Percentiles rank a stretch among this genome's conserved stretches.
Conservation (phyloP, 1,140 invertebrate species). For the Agrilus planipennis region DNA sequence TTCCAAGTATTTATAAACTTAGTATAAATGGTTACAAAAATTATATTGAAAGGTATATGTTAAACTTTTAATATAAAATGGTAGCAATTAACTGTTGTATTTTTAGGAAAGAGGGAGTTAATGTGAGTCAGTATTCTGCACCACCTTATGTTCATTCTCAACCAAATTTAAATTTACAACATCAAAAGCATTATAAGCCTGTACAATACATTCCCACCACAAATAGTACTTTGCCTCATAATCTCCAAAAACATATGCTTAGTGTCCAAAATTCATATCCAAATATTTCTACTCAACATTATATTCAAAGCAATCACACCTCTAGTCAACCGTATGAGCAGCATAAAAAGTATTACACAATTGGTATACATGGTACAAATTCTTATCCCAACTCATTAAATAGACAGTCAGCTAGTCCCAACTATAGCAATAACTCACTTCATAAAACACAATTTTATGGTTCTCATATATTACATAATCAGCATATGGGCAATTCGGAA, state of each 20-base stretch:
- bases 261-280: too few relatives aligned
- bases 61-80: neutral
- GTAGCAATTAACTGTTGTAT: too few relatives aligned
- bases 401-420: conserved; percentile 9
- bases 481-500: too few relatives aligned
- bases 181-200: conserved; percentile 3
- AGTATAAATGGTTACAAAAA: conserved; percentile 25
- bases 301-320: too few relatives aligned
- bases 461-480: too few relatives aligned
- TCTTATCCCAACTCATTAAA: too few relatives aligned
- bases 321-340: too few relatives aligned
- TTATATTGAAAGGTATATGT: conserved; percentile 23
- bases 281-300: too few relatives aligned
- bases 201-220: conserved; percentile 2
- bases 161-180: conserved; percentile 8
- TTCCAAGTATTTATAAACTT: conserved; percentile 20
- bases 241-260: too few relatives aligned
- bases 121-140: neutral
- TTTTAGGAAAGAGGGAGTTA: conserved; percentile 1
- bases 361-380: too few relatives aligned
- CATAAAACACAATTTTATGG: neutral
- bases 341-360: too few relatives aligned
- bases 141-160: conserved; percentile 6
- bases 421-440: conserved; percentile 3
- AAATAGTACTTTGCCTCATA: conserved; percentile 13